A percentile compares a stretch with the other conserved stretches of the same genome.
These are phyloP conservation scores for Onychorhynchus coronatus DNA, from an alignment of 2,113 vertebrate species.

Conservation along the genomic window DNA sequence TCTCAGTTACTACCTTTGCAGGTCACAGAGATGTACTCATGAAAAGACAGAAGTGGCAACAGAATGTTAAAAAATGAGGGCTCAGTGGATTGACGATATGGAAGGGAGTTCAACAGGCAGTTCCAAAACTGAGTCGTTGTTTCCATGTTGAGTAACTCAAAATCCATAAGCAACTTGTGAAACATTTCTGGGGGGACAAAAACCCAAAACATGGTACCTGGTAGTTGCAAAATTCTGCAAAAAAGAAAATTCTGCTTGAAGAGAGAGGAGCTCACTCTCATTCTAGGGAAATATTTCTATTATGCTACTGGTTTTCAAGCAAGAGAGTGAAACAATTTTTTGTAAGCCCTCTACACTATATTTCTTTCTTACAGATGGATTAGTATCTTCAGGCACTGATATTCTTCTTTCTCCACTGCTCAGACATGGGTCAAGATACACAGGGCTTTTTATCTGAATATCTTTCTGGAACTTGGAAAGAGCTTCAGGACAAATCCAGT, in stretches of 20 bases:
- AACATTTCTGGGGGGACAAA: not conserved
- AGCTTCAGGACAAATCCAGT: not conserved
- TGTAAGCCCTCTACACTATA: not conserved
- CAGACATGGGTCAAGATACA: not conserved
- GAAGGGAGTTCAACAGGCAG: not conserved
- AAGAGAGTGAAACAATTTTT: not conserved
- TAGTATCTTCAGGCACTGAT: not conserved
- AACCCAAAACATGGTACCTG: not conserved
- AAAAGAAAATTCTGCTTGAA: not conserved
- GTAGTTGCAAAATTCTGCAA: not conserved
- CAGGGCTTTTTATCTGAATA: not conserved
- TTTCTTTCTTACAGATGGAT: not conserved
- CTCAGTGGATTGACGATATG: not conserved
- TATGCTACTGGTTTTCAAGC: not conserved
- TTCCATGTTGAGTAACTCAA: not conserved
- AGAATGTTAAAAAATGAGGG: not conserved
- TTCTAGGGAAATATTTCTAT: not conserved
- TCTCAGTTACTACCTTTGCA: not conserved
- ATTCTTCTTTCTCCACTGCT: not conserved
- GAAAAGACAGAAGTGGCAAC: not conserved
- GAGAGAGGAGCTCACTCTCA: not conserved
- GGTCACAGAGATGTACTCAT: not conserved
- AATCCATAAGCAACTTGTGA: not conserved
- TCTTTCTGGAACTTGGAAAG: not conserved
- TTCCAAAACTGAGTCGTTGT: not conserved